Base-by-base conservation (phyloP, 37 sponge, comb jelly and placozoan species). In the Eunapius fragilis region DNA sequence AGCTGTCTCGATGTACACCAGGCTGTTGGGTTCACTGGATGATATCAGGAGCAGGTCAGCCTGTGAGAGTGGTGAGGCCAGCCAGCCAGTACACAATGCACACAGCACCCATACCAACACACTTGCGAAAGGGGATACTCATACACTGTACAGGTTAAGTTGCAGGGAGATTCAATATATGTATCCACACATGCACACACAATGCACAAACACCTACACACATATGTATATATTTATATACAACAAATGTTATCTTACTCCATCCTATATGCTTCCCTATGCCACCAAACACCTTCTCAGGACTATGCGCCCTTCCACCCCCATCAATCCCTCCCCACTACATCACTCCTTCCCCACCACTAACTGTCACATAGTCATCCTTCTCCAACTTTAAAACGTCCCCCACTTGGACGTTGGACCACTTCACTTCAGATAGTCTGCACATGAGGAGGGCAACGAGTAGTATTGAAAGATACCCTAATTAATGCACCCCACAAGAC, bases 1-100 rank as follows among this genome's bases (percentile, higher is more conserved):
- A 41, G 99, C 99, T 28, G 99, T 98, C 74, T 98, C 99, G 71
- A 98, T 86, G 78, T 92, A 98, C 31, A 82, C 81, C 58, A 98
- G 89, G 68, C 94, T 91, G 85, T 96, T 92, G 2, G 96, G 94
- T 71, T 96, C 95, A 87, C 95, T 94, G 72, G 95, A 88, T 17
- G 91, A 90, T 30, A 98, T 83, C 10, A 98, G 72, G 47, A 98
- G 68, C 80, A 98, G 70, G 72, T 98, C 99, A 49, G 99, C 95
- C 92, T 95, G 25, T 30, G 28, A 41, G 41, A 9, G 41, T 9
- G 41, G 41, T 41, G 41, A 41, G 41, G 6, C 6, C 41, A 41
- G 41, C 41, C 41, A 6, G 41, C 41, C 41, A 41, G 6, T 9
- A 41, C 6, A n/a, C n/a, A n/a, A n/a, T n/a, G n/a, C n/a, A n/a